Conservation (phyloP, 2,888 invertebrate genomes). For the Dynastes maya region DNA sequence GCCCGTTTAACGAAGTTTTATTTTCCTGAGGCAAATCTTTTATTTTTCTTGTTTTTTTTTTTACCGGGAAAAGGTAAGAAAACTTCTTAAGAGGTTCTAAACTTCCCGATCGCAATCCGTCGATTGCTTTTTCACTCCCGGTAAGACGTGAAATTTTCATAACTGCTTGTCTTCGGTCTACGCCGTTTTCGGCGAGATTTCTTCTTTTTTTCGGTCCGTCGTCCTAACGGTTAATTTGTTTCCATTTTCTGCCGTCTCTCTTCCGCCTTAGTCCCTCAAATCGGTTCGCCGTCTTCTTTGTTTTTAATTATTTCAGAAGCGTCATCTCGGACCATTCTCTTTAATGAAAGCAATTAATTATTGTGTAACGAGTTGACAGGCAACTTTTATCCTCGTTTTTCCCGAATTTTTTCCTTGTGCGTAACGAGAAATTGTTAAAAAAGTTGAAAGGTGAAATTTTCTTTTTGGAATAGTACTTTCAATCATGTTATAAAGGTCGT, state of each 20-base stretch:
- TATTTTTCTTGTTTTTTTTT: too few species aligned
- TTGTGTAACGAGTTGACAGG: slow-evolving; percentile 32
- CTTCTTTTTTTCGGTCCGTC: neutral
- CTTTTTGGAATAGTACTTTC: too few species aligned
- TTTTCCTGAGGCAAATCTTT: too few species aligned
- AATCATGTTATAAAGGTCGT: too few species aligned
- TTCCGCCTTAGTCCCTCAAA: neutral
- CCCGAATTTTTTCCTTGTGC: too few species aligned
- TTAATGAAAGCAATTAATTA: slow-evolving; percentile 41
- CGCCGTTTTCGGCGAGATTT: neutral
- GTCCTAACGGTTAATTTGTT: slow-evolving; percentile 34
- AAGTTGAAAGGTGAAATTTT: too few species aligned
- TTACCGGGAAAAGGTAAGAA: neutral
- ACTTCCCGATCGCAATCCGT: slow-evolving; percentile 8
- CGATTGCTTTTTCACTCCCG: slow-evolving; percentile 15
- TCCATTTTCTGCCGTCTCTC: slow-evolving; percentile 2
- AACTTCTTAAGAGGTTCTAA: neutral
- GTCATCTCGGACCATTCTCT: slow-evolving; percentile 27
- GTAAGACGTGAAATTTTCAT: slow-evolving; percentile 18
- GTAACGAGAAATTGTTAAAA: too few species aligned
- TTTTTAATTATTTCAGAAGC: slow-evolving; percentile 30
- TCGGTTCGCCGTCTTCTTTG: neutral
- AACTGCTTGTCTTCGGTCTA: slow-evolving; percentile 2
- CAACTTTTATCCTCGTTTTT: neutral
- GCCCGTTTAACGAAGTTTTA: too few species aligned